These are phyloP conservation scores for Cyprinella venusta DNA, from an alignment of 2,797 vertebrate genomes.

Conservation along the genomic window DNA sequence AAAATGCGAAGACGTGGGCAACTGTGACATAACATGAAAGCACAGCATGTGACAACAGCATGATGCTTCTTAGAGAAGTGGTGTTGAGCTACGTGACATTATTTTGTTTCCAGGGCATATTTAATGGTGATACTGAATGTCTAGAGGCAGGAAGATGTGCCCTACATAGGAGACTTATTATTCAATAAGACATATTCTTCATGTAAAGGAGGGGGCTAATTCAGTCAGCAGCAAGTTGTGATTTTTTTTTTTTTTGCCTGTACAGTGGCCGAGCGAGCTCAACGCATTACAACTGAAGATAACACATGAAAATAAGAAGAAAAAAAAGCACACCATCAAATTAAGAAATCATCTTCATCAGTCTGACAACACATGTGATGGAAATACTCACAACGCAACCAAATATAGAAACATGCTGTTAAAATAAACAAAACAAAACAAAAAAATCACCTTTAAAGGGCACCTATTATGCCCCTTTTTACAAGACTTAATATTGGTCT, in stretches of 20 bases:
- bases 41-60: conserved; percentile 17
- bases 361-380: background rate
- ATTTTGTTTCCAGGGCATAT: conserved; percentile 34
- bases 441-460: too few species aligned
- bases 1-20: conserved; percentile 67
- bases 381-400: too few species aligned
- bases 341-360: background rate
- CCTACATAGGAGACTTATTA: conserved; percentile 17
- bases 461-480: too few species aligned
- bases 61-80: conserved; percentile 7
- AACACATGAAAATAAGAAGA: background rate
- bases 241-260: background rate
- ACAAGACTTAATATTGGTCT: too few species aligned
- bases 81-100: background rate
- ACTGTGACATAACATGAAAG: conserved; percentile 1
- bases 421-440: too few species aligned
- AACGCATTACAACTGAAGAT: background rate
- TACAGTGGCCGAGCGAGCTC: background rate
- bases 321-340: background rate
- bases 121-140: conserved; percentile 11
- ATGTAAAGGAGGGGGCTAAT: conserved; percentile 14
- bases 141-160: conserved; percentile 26
- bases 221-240: background rate
- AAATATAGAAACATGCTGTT: too few species aligned
- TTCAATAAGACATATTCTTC: conserved; percentile 9